Evolutionary conservation across 1,140 invertebrate genomes (phyloP), one percentile per base, ranked within the genome.

Genomic region (Druon quercuslanigerum): DNA sequence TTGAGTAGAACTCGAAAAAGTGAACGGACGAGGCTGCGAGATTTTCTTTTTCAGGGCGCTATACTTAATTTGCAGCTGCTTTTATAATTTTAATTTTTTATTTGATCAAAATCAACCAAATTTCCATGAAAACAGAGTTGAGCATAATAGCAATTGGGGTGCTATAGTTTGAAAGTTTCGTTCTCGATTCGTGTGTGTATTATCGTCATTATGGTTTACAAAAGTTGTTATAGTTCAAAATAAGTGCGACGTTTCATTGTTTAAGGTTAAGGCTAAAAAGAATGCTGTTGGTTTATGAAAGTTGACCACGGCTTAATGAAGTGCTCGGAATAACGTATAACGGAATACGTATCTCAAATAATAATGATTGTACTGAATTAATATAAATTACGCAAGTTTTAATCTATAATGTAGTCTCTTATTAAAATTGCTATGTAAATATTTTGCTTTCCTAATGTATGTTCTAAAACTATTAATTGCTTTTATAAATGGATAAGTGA

Each of bases 231-330:
- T 33, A 14, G 60, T 13, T 66, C 33, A 66, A 66, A 66, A 66
- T 66, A 66, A 66, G 25, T 66, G 60, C 60, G 60, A 46, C 60
- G 60, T 66, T 66, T 16, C 25, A 66, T 66, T 66, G 25, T 40
- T 66, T 40, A 40, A 66, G 60, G 33, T 46, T 25, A 2, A 66
- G 33, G 60, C 33, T 40, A 20, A 66, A 66, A 66, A 46, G 33
- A 66, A 66, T 66, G 60, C 40, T 66, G 25, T 40, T 66, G 60
- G 60, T 66, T 66, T 40, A 66, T 66, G 25, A 66, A 66, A 40
- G 33, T 40, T 33, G 12, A 33, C 16, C 40, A 33, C 14, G 6
- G 13, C 16, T 40, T 66, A 40, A 17, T 54, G 52, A 17, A 40
- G 14, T 66, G 16, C 40, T 40, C 33, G 11, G 40, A 46, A 46